phyloP scores from a whole-genome alignment of 2,888 invertebrate genomes.

The Sarcophaga rosellei region DNA sequence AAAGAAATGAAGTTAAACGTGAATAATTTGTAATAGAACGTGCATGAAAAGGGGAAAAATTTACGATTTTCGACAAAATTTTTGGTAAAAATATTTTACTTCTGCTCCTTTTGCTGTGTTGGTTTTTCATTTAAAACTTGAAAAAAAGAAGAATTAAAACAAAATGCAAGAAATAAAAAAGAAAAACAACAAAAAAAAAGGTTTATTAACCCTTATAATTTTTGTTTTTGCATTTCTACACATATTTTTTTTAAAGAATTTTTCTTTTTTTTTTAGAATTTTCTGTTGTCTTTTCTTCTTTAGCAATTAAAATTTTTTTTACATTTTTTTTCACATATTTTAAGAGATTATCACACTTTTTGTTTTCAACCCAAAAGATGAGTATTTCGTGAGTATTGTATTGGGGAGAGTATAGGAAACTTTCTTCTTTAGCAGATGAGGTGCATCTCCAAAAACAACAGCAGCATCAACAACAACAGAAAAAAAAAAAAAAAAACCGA shows the following conservation, averaged over 20 bases:
- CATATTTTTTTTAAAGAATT: not conserved
- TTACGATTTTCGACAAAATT: constrained; percentile 42
- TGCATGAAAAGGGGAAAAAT: constrained; percentile 46
- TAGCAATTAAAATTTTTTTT: constrained; percentile 10
- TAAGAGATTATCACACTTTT: constrained; percentile 67
- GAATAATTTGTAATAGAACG: constrained; percentile 18
- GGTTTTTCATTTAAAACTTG: constrained; percentile 19
- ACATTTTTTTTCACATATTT: constrained; percentile 41
- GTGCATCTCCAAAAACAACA: constrained; percentile 8
- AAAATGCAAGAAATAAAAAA: not conserved
- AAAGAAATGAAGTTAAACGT: constrained; percentile 31
- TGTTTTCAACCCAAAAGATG: constrained; percentile 18
- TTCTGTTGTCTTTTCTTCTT: constrained; percentile 19
- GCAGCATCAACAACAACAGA: not conserved
- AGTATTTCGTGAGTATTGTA: not conserved
- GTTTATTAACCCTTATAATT: constrained; percentile 66
- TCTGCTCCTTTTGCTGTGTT: not conserved
- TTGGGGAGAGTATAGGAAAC: not conserved
- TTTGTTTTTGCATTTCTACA: constrained; percentile 4
- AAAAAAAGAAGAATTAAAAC: constrained; percentile 14
- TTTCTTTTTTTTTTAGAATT: constrained; percentile 26
- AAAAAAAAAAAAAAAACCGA: constrained; percentile 24
- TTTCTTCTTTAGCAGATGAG: constrained; percentile 20
- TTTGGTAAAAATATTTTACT: constrained; percentile 32
- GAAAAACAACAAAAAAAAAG: constrained; percentile 9